Evolutionary conservation across 1,140 invertebrate genomes (phyloP).

Genomic region (Trichonephila inaurata): DNA sequence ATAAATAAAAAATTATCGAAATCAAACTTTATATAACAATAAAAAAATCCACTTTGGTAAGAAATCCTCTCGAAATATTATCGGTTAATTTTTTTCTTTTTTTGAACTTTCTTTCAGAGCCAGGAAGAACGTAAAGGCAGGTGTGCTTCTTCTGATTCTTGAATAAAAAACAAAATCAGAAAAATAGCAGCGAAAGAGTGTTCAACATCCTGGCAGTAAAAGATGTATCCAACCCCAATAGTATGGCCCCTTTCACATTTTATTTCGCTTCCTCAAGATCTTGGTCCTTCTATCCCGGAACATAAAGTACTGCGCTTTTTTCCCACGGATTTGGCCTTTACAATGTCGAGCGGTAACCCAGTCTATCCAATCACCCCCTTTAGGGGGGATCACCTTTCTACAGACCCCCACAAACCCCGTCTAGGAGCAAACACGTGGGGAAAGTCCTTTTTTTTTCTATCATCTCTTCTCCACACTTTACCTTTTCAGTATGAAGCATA

Average conservation of each 20-base stretch:
- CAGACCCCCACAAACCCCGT: slow-evolving; percentile 18
- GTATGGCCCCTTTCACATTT: slow-evolving; percentile 47
- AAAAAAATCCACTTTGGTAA: not conserved
- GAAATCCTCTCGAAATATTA: slow-evolving; percentile 33
- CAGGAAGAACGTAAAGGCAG: slow-evolving; percentile 42
- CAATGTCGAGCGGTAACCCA: slow-evolving; percentile 62
- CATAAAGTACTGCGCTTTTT: slow-evolving; percentile 36
- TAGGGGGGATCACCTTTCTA: not conserved
- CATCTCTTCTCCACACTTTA: not conserved
- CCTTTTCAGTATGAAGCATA: slow-evolving; percentile 13
- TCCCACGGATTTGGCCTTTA: slow-evolving; percentile 63
- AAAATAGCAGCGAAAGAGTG: slow-evolving; percentile 47
- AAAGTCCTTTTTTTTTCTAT: slow-evolving; percentile 46
- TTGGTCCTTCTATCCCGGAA: slow-evolving; percentile 33
- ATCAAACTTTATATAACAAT: slow-evolving; percentile 8
- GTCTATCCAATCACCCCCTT: slow-evolving; percentile 56
- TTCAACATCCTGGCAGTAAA: slow-evolving; percentile 29
- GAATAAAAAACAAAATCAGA: slow-evolving; percentile 43
- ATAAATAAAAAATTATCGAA: not conserved
- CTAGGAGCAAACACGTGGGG: slow-evolving; percentile 37
- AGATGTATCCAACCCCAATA: slow-evolving; percentile 49
- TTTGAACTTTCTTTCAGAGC: slow-evolving; percentile 32
- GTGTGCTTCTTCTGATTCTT: slow-evolving; percentile 39
- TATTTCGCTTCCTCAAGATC: slow-evolving; percentile 22
- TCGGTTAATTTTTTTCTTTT: not conserved